Evolutionary conservation across 2,888 invertebrate species (phyloP).

Genomic region (Tenthredo scrophulariae): DNA sequence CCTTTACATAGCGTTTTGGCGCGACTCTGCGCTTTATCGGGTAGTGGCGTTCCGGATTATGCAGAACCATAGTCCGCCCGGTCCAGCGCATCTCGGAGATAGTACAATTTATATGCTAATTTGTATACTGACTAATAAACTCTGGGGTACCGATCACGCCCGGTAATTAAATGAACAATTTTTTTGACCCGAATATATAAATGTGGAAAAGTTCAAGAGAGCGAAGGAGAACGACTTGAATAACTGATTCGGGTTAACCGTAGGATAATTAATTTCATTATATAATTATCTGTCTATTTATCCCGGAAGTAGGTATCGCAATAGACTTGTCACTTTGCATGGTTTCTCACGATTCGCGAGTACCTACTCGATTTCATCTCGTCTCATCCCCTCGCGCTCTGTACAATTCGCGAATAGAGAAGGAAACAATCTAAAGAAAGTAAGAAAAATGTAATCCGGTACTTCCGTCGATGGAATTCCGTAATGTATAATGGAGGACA

Average conservation of each 20-base stretch:
- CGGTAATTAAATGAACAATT: slow-evolving; percentile 40
- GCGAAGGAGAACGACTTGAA: neutral
- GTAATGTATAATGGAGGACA: neutral
- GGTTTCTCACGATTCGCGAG: neutral
- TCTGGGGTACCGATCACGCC: slow-evolving; percentile 20
- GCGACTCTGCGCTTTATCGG: slow-evolving; percentile 39
- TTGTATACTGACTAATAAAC: slow-evolving; percentile 77
- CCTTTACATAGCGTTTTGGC: slow-evolving; percentile 31
- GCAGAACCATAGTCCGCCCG: slow-evolving; percentile 66
- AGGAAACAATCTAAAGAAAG: neutral
- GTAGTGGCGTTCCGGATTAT: slow-evolving; percentile 68
- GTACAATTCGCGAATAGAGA: neutral
- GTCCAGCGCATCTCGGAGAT: slow-evolving; percentile 63
- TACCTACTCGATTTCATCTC: neutral
- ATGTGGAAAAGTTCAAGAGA: neutral
- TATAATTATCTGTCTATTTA: neutral
- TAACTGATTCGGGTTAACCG: neutral
- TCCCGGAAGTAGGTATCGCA: neutral
- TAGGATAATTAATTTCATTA: neutral
- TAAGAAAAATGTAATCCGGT: neutral
- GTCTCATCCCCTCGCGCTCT: neutral
- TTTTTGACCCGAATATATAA: neutral
- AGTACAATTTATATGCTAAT: slow-evolving; percentile 78
- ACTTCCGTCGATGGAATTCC: slow-evolving; percentile 1
- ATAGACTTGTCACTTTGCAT: neutral